Evolutionary conservation across 2,113 vertebrate genomes (phyloP), one percentile per base, ranked within the genome.

Genomic region (Heliornis fulica): DNA sequence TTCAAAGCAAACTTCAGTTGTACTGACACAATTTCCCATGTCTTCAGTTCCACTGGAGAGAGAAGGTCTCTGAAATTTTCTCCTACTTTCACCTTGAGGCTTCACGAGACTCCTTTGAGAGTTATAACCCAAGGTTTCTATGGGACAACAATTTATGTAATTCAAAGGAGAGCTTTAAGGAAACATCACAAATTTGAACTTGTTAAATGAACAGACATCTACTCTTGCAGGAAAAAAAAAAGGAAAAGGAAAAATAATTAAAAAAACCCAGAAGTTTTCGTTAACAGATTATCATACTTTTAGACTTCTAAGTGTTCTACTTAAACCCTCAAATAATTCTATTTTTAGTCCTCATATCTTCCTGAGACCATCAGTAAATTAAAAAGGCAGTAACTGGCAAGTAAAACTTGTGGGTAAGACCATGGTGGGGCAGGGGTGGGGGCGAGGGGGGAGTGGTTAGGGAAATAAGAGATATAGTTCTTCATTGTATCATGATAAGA

Each of bases 401-500:
- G 87, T n/a, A 97, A 96, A 88, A 96, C 79, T 96, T 71, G 89
- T 7, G 38, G 79, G 71, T 36, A 87, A 82, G 83, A 97, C 87
- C n/a, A n/a, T n/a, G n/a, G n/a, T n/a, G n/a, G n/a, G n/a, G n/a
- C n/a, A n/a, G n/a, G n/a, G n/a, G n/a, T n/a, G n/a, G n/a, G n/a
- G n/a, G n/a, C n/a, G n/a, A n/a, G n/a, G n/a, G n/a, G n/a, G n/a
- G n/a, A n/a, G n/a, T n/a, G n/a, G n/a, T n/a, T n/a, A n/a, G n/a
- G n/a, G n/a, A n/a, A n/a, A n/a, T n/a, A n/a, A n/a, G 83, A 54
- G 45, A 91, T 77, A 68, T 46, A 96, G 59, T 83, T 91, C 90
- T 95, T 97, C 94, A 88, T 21, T 92, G 68, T 92, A 93, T 26
- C 36, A 61, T n/a, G 97, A 96, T 98, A 98, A 98, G 96, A 98